Conservation (phyloP, 2,797 vertebrate genomes). For the Sebastes matsubarae region DNA sequence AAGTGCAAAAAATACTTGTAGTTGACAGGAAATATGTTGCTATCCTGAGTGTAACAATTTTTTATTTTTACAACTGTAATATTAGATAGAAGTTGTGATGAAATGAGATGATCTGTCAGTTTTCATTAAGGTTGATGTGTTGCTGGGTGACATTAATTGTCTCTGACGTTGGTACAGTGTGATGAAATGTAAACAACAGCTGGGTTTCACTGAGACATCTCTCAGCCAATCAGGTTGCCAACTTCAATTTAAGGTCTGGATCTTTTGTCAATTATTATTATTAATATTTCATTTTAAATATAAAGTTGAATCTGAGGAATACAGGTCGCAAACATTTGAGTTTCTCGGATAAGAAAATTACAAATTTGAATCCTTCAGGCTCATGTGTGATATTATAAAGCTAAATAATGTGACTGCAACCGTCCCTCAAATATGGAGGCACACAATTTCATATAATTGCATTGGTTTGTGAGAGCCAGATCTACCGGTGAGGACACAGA, state of each 20-base stretch:
- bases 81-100: not conserved
- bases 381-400: no score
- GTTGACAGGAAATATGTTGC: not conserved
- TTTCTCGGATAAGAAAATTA: not conserved
- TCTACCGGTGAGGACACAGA: not conserved
- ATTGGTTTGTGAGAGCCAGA: not conserved
- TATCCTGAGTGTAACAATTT: not conserved
- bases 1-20: not conserved
- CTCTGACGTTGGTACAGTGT: not conserved
- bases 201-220: not conserved
- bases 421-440: not conserved
- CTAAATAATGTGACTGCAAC: not conserved
- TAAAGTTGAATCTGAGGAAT: not conserved
- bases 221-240: constrained; percentile 18
- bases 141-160: not conserved
- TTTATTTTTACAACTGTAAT: not conserved
- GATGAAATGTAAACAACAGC: constrained; percentile 12
- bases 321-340: not conserved
- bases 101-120: not conserved
- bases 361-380: not conserved
- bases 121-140: not conserved
- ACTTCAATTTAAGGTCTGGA: not conserved
- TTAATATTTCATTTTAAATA: not conserved
- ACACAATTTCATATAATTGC: not conserved
- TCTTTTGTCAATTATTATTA: not conserved